Base-by-base conservation (phyloP, 1,140 invertebrate species). In the Microvelia longipes region DNA sequence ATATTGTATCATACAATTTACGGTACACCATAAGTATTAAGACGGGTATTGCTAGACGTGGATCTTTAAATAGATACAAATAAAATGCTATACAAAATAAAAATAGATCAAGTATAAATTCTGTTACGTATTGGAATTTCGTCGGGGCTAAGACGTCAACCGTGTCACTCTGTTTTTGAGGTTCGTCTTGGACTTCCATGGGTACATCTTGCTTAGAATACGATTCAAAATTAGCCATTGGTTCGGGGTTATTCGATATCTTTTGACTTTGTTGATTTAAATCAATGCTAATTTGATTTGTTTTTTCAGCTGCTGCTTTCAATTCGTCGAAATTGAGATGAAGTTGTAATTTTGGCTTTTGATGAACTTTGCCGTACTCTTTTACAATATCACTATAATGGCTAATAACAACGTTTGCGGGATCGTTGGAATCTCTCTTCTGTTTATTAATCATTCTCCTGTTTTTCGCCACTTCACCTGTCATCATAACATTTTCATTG, bases 331-430 rank as follows among this genome's bases (percentile, higher is more conserved):
- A 84, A 73, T 85, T 84, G 19, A 86, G 78, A 74, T 86, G 87
- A 29, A 86, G 77, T 1, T 82, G 82, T 11, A 80, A 79, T 11
- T 78, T 76, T 2, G 83, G 77, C 73, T 81, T 85, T 73, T 83
- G 85, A 27, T 80, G 78, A 70, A 76, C 76, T 50, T 50, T 50
- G 29, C 84, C 84, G 68, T 86, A 86, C 77, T 87, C 86, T 71
- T 85, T 85, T 1, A 92, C 88, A 69, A 93, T 86, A 76, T 90
- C 89, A 25, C 87, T 88, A 73, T 93, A 93, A 76, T 90, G 88
- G 80, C 89, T 88, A 24, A 89, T 86, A 0, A 89, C 84, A 0
- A 87, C 87, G 76, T 85, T 86, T 0, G 85, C 79, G 76, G 72
- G 68, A 27, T 74, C 66, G 2, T 71, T 69, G 0, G 28, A 25